A percentile compares a stretch with the other conserved stretches of the same genome.
These are phyloP conservation scores for Hypomecis punctinalis DNA, from an alignment of 2,888 invertebrate species.

Conservation along the genomic window DNA sequence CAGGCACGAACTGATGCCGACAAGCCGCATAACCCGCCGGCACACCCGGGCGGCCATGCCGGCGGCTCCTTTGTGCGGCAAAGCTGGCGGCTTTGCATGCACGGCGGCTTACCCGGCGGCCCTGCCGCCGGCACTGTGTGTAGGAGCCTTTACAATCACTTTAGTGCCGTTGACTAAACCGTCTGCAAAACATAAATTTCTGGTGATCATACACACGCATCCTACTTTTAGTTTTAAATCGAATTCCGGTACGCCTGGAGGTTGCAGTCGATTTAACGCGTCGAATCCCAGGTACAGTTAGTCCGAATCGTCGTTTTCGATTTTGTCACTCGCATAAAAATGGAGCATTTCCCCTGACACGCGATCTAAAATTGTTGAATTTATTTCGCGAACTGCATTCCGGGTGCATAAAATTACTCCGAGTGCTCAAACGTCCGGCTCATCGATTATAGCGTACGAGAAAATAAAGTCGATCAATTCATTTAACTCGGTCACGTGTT, in stretches of 20 bases:
- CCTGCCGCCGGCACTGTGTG: too few relatives aligned
- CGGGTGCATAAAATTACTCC: slow-evolving; percentile 19
- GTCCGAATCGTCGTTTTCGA: neutral
- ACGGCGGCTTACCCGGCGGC: too few relatives aligned
- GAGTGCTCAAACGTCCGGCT: neutral
- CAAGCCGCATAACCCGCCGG: slow-evolving; percentile 24
- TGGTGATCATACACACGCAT: too few relatives aligned
- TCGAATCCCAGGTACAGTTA: neutral
- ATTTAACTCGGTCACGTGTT: slow-evolving; percentile 6
- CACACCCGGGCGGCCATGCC: slow-evolving; percentile 22
- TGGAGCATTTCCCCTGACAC: slow-evolving; percentile 1
- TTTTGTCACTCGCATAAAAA: neutral
- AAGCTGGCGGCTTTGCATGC: neutral
- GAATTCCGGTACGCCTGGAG: neutral
- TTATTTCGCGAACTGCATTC: neutral
- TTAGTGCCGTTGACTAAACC: too few relatives aligned
- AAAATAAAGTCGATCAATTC: slow-evolving; percentile 18
- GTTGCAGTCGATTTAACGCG: slow-evolving; percentile 2
- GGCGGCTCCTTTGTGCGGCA: slow-evolving; percentile 23
- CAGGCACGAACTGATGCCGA: slow-evolving; percentile 30
- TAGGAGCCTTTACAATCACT: too few relatives aligned
- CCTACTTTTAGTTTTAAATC: slow-evolving; percentile 1
- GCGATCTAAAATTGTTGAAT: slow-evolving; percentile 1
- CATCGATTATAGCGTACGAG: neutral
- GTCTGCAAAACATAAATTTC: too few relatives aligned